A percentile compares a stretch with the other conserved stretches of the same genome.
These are phyloP conservation scores for Dilophus febrilis DNA, from an alignment of 2,888 invertebrate species.

Conservation along the genomic window DNA sequence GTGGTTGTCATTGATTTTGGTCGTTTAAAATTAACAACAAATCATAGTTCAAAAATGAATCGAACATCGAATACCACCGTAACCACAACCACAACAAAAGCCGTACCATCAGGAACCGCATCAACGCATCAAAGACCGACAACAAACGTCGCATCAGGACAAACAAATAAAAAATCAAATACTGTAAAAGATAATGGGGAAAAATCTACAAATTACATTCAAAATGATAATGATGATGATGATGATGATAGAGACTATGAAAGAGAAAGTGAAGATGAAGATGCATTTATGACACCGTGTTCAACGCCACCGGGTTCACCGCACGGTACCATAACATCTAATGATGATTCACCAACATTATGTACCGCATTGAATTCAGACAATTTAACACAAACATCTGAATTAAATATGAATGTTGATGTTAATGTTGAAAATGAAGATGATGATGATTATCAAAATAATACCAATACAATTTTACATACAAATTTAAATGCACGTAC, in stretches of 20 bases:
- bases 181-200: background rate
- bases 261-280: conserved; percentile 32
- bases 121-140: conserved; percentile 9
- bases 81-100: background rate
- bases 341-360: conserved; percentile 27
- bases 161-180: background rate
- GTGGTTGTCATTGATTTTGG: conserved; percentile 86
- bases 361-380: conserved; percentile 21
- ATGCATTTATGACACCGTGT: conserved; percentile 69
- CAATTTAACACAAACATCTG: conserved; percentile 31
- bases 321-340: conserved; percentile 29
- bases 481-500: conserved; percentile 37
- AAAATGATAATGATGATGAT: background rate
- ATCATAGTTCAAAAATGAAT: conserved; percentile 18
- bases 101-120: background rate
- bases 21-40: conserved; percentile 49
- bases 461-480: conserved; percentile 16
- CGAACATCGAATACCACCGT: conserved; percentile 20
- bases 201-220: background rate
- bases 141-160: conserved; percentile 7
- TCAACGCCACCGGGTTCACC: conserved; percentile 67
- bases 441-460: conserved; percentile 17
- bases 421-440: conserved; percentile 47
- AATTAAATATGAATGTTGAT: no score
- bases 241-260: background rate